phyloP scores from a whole-genome alignment of 1,140 invertebrate genomes.

The Eurytemora carolleeae region DNA sequence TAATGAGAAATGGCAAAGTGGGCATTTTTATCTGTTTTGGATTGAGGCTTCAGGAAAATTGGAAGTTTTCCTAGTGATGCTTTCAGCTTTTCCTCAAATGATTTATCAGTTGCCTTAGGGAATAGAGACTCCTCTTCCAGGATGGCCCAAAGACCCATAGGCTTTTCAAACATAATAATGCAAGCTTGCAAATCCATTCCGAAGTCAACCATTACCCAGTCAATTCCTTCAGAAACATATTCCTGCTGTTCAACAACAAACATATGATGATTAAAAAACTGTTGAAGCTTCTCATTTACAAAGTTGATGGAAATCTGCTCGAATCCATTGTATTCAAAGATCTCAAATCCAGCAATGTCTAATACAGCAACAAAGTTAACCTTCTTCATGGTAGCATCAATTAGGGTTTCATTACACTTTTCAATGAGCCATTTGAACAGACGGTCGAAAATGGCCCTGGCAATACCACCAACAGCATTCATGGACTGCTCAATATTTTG shows the following conservation, averaged over 20 bases:
- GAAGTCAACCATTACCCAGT: slow-evolving; percentile 62
- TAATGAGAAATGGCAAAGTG: slow-evolving; percentile 98
- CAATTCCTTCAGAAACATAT: slow-evolving; percentile 45
- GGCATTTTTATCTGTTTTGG: slow-evolving; percentile 70
- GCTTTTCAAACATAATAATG: slow-evolving; percentile 88
- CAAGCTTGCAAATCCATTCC: slow-evolving; percentile 90
- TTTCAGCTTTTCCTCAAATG: slow-evolving; percentile 30
- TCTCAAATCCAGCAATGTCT: slow-evolving; percentile 99
- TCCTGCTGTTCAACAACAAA: slow-evolving; percentile 68
- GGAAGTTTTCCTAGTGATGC: slow-evolving; percentile 28
- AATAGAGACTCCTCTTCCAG: slow-evolving; percentile 99
- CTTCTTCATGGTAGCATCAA: slow-evolving; percentile 87
- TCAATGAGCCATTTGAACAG: slow-evolving; percentile 92
- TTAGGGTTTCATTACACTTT: slow-evolving; percentile 90
- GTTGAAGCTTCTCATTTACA: slow-evolving; percentile 98
- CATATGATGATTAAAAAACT: slow-evolving; percentile 99
- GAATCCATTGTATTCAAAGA: slow-evolving; percentile 96
- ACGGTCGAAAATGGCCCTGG: slow-evolving; percentile 78
- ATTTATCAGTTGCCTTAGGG: slow-evolving; percentile 78
- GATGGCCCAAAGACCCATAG: slow-evolving; percentile 97
- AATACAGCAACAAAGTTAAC: slow-evolving; percentile 98
- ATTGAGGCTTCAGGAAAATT: slow-evolving; percentile 49
- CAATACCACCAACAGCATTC: slow-evolving; percentile 70
- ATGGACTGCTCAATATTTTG: slow-evolving; percentile 14
- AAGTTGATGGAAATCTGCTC: slow-evolving; percentile 99